Conservation (phyloP, 2,113 vertebrate species). For the Pseudolaguvia tuberculata region DNA sequence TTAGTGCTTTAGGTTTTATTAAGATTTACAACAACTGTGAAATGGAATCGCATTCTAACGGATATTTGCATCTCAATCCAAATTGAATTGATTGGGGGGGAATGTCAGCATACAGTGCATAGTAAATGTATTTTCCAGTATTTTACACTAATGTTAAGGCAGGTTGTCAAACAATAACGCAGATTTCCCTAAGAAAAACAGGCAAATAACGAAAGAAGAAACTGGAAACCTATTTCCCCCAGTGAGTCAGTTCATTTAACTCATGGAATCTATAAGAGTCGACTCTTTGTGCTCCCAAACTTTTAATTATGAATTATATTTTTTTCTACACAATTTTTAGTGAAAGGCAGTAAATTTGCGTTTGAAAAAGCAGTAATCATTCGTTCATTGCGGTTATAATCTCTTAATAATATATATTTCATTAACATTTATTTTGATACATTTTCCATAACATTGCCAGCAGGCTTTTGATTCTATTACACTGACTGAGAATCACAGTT, state of each 20-base stretch:
- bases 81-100: too few species aligned
- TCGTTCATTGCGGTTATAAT: neutral
- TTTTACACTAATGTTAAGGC: neutral
- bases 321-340: neutral
- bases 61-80: neutral
- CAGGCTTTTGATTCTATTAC: neutral
- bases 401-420: neutral
- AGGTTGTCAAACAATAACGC: neutral
- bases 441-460: neutral
- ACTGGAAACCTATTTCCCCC: neutral
- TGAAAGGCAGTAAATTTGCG: too few species aligned
- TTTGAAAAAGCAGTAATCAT: neutral
- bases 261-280: neutral
- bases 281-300: neutral
- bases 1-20: neutral
- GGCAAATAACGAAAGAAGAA: slow-evolving; percentile 1
- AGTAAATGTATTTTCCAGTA: neutral
- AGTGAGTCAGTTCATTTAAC: neutral
- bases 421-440: neutral
- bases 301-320: neutral
- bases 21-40: neutral
- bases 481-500: too few species aligned
- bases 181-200: neutral
- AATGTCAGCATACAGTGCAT: too few species aligned
- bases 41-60: neutral